Percentiles rank a stretch among this genome's conserved stretches.
These are phyloP conservation scores for Alloplasta piceator DNA, from an alignment of 2,888 invertebrate species.

Conservation along the genomic window DNA sequence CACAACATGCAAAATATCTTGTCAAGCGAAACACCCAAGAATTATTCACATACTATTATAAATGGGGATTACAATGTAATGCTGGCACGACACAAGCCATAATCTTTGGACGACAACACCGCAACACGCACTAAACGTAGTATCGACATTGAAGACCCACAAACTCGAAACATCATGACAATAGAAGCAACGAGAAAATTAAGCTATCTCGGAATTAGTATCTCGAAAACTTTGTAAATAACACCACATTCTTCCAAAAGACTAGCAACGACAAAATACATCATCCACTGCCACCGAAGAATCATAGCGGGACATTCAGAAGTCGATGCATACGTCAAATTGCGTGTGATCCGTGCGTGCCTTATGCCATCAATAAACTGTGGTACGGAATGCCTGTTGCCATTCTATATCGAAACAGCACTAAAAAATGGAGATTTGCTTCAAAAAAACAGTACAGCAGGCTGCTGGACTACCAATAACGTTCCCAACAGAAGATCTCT, in stretches of 20 bases:
- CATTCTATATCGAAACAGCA: conserved; percentile 4
- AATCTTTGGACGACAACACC: conserved; percentile 19
- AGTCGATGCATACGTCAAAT: conserved; percentile 14
- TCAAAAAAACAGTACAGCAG: conserved; percentile 11
- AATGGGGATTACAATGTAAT: conserved; percentile 35
- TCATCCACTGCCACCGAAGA: conserved; percentile 21
- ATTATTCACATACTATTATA: conserved; percentile 11
- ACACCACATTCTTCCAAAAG: conserved; percentile 24
- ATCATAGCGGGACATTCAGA: conserved; percentile 6
- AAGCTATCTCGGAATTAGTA: conserved; percentile 10
- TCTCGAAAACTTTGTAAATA: conserved; percentile 27
- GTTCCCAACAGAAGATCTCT: conserved; percentile 14
- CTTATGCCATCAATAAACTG: conserved; percentile 4
- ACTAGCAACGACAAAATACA: conserved; percentile 35
- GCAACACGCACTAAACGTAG: neutral
- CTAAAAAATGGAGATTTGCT: conserved; percentile 4
- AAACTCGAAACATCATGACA: conserved; percentile 15
- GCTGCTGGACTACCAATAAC: neutral
- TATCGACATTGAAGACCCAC: conserved; percentile 8
- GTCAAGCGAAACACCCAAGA: conserved; percentile 19
- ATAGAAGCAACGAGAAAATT: conserved; percentile 25
- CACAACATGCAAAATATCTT: conserved; percentile 1
- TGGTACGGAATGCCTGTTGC: conserved; percentile 4
- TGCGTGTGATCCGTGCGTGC: neutral
- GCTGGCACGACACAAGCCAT: conserved; percentile 17